Evolutionary conservation across 2,797 vertebrate genomes (phyloP), one percentile per base, ranked within the genome.

Genomic region (Knipowitschia caucasica): DNA sequence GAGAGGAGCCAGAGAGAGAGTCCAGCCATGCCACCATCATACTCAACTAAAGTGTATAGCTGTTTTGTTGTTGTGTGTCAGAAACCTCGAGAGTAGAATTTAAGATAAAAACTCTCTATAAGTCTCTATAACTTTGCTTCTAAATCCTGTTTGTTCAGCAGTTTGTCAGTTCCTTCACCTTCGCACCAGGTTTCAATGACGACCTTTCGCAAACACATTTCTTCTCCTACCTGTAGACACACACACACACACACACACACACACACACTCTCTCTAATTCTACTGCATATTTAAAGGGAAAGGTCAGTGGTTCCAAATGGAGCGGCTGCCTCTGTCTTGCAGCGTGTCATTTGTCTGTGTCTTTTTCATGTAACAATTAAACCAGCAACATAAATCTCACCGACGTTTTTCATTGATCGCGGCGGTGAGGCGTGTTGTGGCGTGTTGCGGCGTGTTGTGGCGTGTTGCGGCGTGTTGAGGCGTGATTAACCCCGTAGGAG

Each of bases 401-500:
- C 31, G 30, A 33, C 5, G 35, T 2, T 43, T 26, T 56, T 10
- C 26, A 45, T 20, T 62, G 59, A 80, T 40, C 59, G 49, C 31
- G 49, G 4, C 33, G 17, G 26, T 49, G 52, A 14, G 1, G 51
- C 25, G 36, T 27, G 66, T 53, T 64, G 53, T 36, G 43, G 56
- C 59, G 54, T 7, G 53, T 53, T 64, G 53, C 36, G 43, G 56
- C 59, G 54, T 7, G 53, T 53, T 64, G 53, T 36, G 43, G 56
- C 59, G 4, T 30, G 17, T 24, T 49, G 52, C 11, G 1, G 51
- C 25, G 36, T 27, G 66, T 53, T 64, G 53, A 36, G 43, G 56
- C 59, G 54, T 7, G 53, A 69, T 57, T 62, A 51, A 68, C 46
- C 54, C 44, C 50, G 53, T 55, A 18, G 36, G 21, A 39, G 54